Evolutionary conservation across 1,140 invertebrate genomes (phyloP), one percentile per base, ranked within the genome.

Genomic region (Parapsyche elsis): DNA sequence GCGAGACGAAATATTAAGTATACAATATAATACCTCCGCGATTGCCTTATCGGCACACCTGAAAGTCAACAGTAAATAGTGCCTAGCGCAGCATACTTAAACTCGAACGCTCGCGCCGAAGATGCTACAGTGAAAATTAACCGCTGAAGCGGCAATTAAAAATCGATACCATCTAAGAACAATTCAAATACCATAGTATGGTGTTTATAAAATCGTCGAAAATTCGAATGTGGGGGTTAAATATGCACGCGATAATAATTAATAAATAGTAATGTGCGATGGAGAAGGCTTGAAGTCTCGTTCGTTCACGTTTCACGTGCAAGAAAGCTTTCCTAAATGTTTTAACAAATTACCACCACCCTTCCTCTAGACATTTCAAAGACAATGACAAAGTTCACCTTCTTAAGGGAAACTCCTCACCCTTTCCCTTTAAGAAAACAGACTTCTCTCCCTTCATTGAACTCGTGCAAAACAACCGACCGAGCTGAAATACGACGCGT

Each of bases 301-400:
- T 23, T n/a, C 16, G 9, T 16, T 19, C 75, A 19, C 75, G 46
- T 23, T 38, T 38, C 30, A 64, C 57, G 59, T 10, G 59, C 75
- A 70, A 78, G 76, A 70, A 49, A 49, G 49, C 82, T 61, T 70
- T 75, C 76, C 82, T 81, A 81, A 83, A 83, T 83, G 82, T 83
- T 83, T 83, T 83, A 83, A 83, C 82, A 83, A 83, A 83, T 83
- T 83, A 83, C 82, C 82, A 80, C 82, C 81, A 71, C 80, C 71
- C 77, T 73, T 53, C 44, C 23, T 21, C 59, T 77, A 70, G 79
- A 76, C 79, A 59, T 81, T 80, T 83, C 82, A 81, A 80, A 83
- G 82, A 83, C 82, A 83, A 83, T 83, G 82, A 83, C 80, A 83
- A 83, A 83, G 80, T 83, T 83, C 82, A 67, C 76, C 81, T 83